Conservation (phyloP, 1,140 invertebrate genomes). For the Orussus abietinus region DNA sequence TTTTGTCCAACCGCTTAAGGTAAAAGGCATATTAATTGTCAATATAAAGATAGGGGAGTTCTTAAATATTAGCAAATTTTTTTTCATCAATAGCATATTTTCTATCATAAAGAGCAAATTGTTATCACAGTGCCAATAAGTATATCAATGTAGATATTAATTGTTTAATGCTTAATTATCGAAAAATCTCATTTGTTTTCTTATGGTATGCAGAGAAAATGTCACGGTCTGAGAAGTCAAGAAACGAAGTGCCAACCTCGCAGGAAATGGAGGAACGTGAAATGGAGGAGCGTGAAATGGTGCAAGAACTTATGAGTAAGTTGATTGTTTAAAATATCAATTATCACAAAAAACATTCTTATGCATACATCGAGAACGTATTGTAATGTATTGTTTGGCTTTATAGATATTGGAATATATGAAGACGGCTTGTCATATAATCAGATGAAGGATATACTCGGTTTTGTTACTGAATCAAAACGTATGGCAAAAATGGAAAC, state of each 20-base stretch:
- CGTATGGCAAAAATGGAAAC: conserved; percentile 16
- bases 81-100: no score
- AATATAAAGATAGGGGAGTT: no score
- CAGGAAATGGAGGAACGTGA: no score
- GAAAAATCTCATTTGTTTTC: no score
- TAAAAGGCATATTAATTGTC: no score
- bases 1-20: no score
- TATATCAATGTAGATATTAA: no score
- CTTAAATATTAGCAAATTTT: no score
- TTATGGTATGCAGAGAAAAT: no score
- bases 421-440: conserved; percentile 16
- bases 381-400: neutral
- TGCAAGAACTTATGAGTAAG: conserved; percentile 24
- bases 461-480: conserved; percentile 22
- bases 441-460: conserved; percentile 24
- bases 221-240: neutral
- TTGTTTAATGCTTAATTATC: no score
- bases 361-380: neutral
- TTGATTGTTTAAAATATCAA: conserved; percentile 1
- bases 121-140: no score
- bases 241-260: neutral
- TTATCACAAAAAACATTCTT: neutral
- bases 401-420: conserved; percentile 25
- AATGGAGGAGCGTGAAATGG: conserved; percentile 28
- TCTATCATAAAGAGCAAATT: no score